A percentile compares a stretch with the other conserved stretches of the same genome.
Conservation (phyloP, 2,113 vertebrate species). For the Sterrhoptilus dennistouni region DNA sequence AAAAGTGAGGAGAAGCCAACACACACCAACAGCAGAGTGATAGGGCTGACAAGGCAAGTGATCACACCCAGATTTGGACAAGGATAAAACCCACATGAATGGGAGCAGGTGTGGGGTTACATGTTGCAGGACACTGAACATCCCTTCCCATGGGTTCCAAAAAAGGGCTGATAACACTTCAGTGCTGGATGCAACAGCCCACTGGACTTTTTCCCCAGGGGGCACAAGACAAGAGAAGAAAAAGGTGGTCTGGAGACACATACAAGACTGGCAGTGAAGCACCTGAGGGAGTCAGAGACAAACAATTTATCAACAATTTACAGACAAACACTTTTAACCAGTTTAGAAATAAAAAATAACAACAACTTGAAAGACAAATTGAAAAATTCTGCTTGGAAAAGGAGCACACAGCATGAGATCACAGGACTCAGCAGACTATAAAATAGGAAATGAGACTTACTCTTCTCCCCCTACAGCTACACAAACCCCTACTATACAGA, state of each 20-base stretch:
- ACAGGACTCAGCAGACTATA: constrained; percentile 64
- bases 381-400: constrained; percentile 57
- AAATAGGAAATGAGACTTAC: constrained; percentile 61
- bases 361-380: constrained; percentile 48
- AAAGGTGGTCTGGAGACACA: background rate
- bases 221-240: background rate
- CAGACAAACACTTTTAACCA: constrained; percentile 46
- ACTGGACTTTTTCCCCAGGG: background rate
- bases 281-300: background rate
- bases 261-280: background rate
- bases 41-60: background rate
- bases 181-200: background rate
- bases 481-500: constrained; percentile 49
- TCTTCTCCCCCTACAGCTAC: constrained; percentile 48
- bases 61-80: background rate
- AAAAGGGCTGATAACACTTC: background rate
- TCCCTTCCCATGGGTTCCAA: background rate
- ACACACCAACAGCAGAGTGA: background rate
- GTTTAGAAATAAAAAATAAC: constrained; percentile 53
- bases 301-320: constrained; percentile 21
- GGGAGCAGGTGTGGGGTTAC: background rate
- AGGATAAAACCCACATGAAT: background rate
- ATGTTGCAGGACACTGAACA: accelerated
- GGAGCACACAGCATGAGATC: constrained; percentile 44
- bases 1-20: background rate